These are phyloP conservation scores for Cranoglanis bouderius DNA, from an alignment of 2,113 vertebrate genomes.

Conservation along the genomic window DNA sequence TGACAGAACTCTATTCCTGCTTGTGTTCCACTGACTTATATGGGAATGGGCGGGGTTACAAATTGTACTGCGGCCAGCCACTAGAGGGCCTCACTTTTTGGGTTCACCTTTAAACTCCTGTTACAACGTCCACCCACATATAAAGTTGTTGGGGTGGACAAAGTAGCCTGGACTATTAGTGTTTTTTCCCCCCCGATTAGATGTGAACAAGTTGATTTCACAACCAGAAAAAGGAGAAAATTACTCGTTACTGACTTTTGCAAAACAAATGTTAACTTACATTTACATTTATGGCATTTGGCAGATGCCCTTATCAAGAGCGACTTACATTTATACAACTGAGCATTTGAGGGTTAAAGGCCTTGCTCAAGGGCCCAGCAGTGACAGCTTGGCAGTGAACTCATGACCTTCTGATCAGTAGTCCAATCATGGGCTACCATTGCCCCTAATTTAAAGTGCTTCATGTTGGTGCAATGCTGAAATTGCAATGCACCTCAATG, in stretches of 20 bases:
- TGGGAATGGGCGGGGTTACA: not conserved
- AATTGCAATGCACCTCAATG: not conserved
- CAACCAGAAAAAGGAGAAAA: not conserved
- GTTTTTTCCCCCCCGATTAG: not conserved
- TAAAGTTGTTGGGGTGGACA: too few species aligned
- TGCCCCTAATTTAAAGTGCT: not conserved
- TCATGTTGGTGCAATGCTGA: too few species aligned
- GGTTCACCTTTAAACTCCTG: not conserved
- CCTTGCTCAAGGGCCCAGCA: too few species aligned
- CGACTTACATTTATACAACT: too few species aligned
- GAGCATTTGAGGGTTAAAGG: too few species aligned
- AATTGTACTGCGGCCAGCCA: not conserved
- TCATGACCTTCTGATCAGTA: too few species aligned
- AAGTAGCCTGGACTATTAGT: not conserved
- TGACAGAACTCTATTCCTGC: not conserved
- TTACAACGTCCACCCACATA: not conserved
- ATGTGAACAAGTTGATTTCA: not conserved
- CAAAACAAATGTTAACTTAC: not conserved
- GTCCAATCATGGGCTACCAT: too few species aligned
- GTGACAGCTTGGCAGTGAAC: too few species aligned
- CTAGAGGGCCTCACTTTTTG: not conserved
- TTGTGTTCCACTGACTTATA: not conserved
- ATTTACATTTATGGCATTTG: too few species aligned
- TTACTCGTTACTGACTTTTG: not conserved
- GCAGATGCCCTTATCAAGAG: too few species aligned